Evolutionary conservation across 1,140 invertebrate species (phyloP), one percentile per base, ranked within the genome.

Genomic region (Spodoptera frugiperda): DNA sequence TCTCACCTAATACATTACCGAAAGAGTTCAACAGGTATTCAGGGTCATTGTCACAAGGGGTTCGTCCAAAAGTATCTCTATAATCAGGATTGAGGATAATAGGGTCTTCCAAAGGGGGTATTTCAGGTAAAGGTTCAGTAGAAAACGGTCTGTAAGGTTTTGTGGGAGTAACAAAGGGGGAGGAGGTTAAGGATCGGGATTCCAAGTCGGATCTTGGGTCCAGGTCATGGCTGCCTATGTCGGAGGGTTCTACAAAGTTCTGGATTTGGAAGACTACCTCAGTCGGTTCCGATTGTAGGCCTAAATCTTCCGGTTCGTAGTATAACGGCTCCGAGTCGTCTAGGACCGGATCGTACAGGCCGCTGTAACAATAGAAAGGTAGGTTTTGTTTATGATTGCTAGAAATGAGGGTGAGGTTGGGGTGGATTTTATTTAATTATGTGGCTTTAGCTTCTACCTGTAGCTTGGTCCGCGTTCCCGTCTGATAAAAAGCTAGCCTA

Each of bases 61-160:
- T 44, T 72, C 63, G 33, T 48, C 72, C 81, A 25, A 91, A 92
- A 8, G 83, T 75, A 78, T 92, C 89, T 46, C 83, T 80, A 55
- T 88, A 91, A 21, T 86, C 76, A 48, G 88, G 89, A 10, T 92
- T 92, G 2, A 93, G 80, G 15, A 91, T 88, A 12, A 92, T 89
- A 1, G 89, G 89, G 6, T 89, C 82, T 80, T 94, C 90, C 68
- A 90, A 19, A 11, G 89, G 87, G 9, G 89, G 88, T 6, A 91
- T 78, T 73, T 83, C 81, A 25, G 68, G 51, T 6, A 84, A 59
- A 1, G 88, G 84, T 78, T 92, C 88, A 44, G 84, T 88, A 0
- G 89, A 91, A 76, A 93, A 93, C 3, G 91, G 91, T 61, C 87
- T 79, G 65, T 88, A 93, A 21, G 84, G 82, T 59, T 89, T 91